Percentiles rank a stretch among this genome's conserved stretches.
These are phyloP conservation scores for Tiliacea aurago DNA, from an alignment of 2,888 invertebrate species.

Conservation along the genomic window DNA sequence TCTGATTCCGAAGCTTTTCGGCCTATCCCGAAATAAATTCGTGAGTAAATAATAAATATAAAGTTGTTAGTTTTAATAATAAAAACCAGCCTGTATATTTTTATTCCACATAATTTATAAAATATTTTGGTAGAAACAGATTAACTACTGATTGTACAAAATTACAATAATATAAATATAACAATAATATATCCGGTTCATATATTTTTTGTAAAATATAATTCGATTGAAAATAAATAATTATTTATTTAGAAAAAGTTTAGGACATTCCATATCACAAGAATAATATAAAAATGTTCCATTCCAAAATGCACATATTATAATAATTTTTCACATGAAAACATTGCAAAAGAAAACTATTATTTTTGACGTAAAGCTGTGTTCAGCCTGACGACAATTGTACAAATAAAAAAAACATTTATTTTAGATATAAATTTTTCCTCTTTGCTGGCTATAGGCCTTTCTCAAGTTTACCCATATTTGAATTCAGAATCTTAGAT, in stretches of 20 bases:
- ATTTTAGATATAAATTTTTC: neutral
- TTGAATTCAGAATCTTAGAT: neutral
- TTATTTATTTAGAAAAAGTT: slow-evolving; percentile 33
- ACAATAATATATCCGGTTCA: slow-evolving; percentile 33
- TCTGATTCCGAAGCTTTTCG: neutral
- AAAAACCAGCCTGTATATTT: neutral
- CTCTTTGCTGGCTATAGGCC: neutral
- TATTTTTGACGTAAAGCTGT: slow-evolving; percentile 42
- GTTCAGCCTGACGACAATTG: slow-evolving; percentile 27
- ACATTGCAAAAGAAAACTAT: slow-evolving; percentile 41
- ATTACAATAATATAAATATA: slow-evolving; percentile 43
- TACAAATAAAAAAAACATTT: neutral
- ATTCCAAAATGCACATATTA: slow-evolving; percentile 44
- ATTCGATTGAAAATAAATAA: slow-evolving; percentile 21
- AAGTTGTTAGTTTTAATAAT: neutral
- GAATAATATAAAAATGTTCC: slow-evolving; percentile 7
- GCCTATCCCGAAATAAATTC: neutral
- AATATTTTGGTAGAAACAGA: slow-evolving; percentile 22
- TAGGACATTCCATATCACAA: slow-evolving; percentile 55
- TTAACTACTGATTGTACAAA: slow-evolving; percentile 39
- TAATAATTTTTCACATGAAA: slow-evolving; percentile 23
- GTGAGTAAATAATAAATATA: neutral
- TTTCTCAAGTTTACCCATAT: neutral
- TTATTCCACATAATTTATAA: neutral
- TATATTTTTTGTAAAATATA: slow-evolving; percentile 51